These are phyloP conservation scores for Protobothrops mucrosquamatus DNA, from an alignment of 2,113 vertebrate genomes.

Conservation along the genomic window DNA sequence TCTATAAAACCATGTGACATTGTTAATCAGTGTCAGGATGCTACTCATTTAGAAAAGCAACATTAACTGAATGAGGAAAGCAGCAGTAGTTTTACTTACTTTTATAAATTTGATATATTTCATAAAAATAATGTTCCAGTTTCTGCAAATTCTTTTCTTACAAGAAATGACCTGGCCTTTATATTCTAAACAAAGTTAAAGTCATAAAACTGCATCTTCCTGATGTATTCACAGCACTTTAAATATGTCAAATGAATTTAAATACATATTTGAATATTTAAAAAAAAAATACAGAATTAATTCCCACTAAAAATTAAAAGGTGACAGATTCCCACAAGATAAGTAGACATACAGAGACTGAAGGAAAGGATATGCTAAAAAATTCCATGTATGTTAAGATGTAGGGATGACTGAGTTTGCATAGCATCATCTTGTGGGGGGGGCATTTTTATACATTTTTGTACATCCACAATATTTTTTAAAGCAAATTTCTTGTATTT, in stretches of 20 bases:
- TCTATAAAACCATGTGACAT: background rate
- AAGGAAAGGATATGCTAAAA: background rate
- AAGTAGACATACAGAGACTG: background rate
- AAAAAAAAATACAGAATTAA: background rate
- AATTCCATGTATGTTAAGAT: background rate
- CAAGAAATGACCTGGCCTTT: background rate
- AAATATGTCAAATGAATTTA: background rate
- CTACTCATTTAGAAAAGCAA: background rate
- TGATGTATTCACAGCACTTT: background rate
- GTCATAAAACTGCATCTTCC: background rate
- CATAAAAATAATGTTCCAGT: background rate
- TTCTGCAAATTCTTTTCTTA: background rate
- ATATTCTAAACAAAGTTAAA: background rate
- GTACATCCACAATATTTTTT: background rate
- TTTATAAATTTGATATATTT: background rate
- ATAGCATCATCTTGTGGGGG: background rate
- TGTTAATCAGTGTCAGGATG: background rate
- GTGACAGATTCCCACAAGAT: background rate
- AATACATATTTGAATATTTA: background rate
- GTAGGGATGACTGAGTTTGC: background rate
- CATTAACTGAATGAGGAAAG: background rate
- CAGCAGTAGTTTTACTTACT: background rate
- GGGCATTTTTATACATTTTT: background rate
- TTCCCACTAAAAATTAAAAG: background rate
- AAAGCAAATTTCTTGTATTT: background rate